Evolutionary conservation across 2,888 invertebrate species (phyloP), one percentile per base, ranked within the genome.

Genomic region (Platerodrilus igneus): DNA sequence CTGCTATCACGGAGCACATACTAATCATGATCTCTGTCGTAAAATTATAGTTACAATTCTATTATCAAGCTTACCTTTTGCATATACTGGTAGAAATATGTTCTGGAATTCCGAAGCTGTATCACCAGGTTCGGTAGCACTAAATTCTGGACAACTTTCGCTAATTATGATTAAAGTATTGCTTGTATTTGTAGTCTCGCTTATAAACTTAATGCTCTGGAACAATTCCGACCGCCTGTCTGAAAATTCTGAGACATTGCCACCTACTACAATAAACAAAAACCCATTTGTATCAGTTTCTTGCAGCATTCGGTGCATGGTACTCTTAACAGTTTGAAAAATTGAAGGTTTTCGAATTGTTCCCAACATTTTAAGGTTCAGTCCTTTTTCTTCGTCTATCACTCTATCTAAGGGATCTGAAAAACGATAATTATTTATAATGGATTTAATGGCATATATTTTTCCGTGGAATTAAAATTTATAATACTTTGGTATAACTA

Each of bases 121-220:
- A 14, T n/a, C 2, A 4, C 17, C 16, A 4, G 15, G 7, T 17
- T 15, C 14, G 9, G 15, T 16, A 5, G 10, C 22, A 16, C n/a
- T 8, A 19, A 3, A 15, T 22, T 5, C 8, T 1, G 41, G 32
- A 19, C 43, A 44, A 28, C 13, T 17, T 1, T 39, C 39, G n/a
- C 27, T 44, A 1, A 44, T 28, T n/a, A 39, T 21, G 6, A 34
- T 23, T 9, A 44, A 25, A 13, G 43, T 44, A 8, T 23, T 13
- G 8, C 26, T 13, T 0, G 18, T 8, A 17, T 39, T 14, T 3
- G 39, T 44, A 1, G 27, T 26, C 20, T 44, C 39, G 3, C 19
- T 18, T 3, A 32, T 36, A 16, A 35, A 23, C 8, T 39, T 44
- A 9, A 44, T 22, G 4, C 35, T 31, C 13, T 38, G 38, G 5